Evolutionary conservation across 2,113 vertebrate species (phyloP).

Genomic region (Geothlypis trichas): DNA sequence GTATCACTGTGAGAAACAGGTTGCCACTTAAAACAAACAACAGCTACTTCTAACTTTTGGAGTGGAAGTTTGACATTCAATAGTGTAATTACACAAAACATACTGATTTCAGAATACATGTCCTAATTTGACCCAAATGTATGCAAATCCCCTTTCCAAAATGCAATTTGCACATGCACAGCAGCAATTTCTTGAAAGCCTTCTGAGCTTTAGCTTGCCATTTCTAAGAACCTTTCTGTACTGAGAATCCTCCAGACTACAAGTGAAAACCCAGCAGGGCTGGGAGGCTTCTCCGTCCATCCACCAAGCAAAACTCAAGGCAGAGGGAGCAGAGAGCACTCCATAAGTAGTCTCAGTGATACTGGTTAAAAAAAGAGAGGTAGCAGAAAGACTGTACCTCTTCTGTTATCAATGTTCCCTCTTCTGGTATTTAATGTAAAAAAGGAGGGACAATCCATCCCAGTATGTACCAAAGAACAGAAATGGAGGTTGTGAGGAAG

Average conservation of each 20-base stretch:
- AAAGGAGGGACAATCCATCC: background rate
- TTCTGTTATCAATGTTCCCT: background rate
- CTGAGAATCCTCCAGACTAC: background rate
- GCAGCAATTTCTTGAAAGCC: background rate
- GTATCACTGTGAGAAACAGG: background rate
- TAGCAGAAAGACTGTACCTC: background rate
- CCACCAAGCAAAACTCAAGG: background rate
- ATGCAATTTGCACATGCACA: background rate
- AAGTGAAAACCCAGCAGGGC: background rate
- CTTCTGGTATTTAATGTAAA: slow-evolving; percentile 6
- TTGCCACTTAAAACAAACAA: background rate
- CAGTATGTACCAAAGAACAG: background rate
- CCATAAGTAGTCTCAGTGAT: background rate
- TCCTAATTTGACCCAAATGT: background rate
- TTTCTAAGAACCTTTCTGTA: background rate
- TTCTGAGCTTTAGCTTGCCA: background rate
- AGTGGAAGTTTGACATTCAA: background rate
- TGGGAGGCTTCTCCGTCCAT: background rate
- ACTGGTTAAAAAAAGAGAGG: background rate
- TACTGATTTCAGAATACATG: background rate
- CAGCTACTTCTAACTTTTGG: background rate
- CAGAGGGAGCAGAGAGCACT: background rate
- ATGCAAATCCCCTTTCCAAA: background rate
- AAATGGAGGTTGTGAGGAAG: background rate
- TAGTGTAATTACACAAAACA: background rate